Percentiles rank a stretch among this genome's conserved stretches.
phyloP scores from a whole-genome alignment of 2,113 vertebrate species.

The Crypturellus undulatus region DNA sequence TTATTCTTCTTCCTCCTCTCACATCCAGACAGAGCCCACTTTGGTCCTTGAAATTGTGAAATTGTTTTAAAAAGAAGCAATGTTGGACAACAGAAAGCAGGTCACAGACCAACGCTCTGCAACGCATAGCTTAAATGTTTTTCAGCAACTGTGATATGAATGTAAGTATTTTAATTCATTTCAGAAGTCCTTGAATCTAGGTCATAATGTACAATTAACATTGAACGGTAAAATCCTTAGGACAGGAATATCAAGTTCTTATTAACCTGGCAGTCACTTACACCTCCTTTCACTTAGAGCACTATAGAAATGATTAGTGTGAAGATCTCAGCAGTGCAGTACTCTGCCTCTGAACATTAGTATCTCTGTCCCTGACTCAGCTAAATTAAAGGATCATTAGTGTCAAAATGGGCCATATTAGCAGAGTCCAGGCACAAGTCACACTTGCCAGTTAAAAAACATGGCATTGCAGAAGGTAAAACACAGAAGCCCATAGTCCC shows the following conservation, averaged over 20 bases:
- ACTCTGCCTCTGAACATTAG: neutral
- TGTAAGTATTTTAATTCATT: neutral
- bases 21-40: neutral
- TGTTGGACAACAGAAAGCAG: neutral
- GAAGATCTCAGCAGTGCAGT: neutral
- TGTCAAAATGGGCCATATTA: neutral
- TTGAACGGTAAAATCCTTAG: constrained; percentile 16
- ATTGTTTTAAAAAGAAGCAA: neutral
- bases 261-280: constrained; percentile 14
- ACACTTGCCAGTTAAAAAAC: neutral
- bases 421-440: neutral
- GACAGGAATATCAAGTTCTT: constrained; percentile 18
- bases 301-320: neutral
- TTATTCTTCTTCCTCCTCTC: constrained; percentile 36
- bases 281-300: neutral
- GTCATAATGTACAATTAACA: neutral
- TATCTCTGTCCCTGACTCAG: neutral
- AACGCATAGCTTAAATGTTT: neutral
- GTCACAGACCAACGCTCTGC: neutral
- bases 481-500: neutral
- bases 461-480: neutral
- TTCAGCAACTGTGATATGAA: neutral
- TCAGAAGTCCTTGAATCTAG: constrained; percentile 13
- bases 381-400: neutral
- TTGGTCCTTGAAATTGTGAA: neutral